phyloP scores from a whole-genome alignment of 2,113 vertebrate species.

The Clinocottus analis region DNA sequence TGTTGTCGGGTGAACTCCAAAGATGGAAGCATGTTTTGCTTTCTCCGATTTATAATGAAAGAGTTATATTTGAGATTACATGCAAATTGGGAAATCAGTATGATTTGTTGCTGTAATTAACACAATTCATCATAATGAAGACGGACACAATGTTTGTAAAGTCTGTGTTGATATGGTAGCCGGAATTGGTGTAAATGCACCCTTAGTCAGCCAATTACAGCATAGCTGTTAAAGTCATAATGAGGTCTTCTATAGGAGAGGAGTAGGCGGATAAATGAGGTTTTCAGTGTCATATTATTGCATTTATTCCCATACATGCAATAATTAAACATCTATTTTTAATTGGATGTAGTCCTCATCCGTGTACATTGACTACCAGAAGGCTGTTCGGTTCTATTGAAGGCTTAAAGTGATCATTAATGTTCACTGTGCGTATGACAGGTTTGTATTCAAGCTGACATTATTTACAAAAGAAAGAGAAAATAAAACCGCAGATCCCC shows the following conservation, averaged over 20 bases:
- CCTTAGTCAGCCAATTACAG: too few relatives aligned
- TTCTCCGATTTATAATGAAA: background rate
- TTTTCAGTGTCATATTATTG: background rate
- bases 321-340: background rate
- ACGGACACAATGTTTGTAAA: too few relatives aligned
- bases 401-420: background rate
- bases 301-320: background rate
- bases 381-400: background rate
- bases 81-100: too few relatives aligned
- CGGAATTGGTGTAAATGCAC: background rate
- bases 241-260: too few relatives aligned
- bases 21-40: background rate
- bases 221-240: too few relatives aligned
- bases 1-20: background rate
- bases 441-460: background rate
- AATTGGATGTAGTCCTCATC: background rate
- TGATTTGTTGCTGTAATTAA: too few relatives aligned
- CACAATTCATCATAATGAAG: too few relatives aligned
- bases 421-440: too few relatives aligned
- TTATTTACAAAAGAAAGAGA: slow-evolving; percentile 11
- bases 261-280: background rate
- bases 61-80: too few relatives aligned
- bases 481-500: background rate
- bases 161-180: too few relatives aligned
- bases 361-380: background rate